A percentile compares a stretch with the other conserved stretches of the same genome.
Conservation (phyloP, 2,888 invertebrate species). For the Subacronicta megacephala region DNA sequence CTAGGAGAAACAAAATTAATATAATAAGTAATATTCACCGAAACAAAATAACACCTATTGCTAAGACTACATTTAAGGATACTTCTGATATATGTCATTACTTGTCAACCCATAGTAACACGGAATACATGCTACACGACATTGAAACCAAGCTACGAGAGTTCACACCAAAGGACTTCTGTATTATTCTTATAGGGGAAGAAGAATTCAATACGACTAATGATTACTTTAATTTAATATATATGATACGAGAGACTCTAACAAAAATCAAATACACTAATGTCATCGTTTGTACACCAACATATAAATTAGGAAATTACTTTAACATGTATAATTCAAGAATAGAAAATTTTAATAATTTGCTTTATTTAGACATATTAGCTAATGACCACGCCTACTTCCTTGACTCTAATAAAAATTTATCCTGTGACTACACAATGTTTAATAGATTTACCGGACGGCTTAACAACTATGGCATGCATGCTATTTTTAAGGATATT, state of each 20-base stretch:
- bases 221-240: constrained; percentile 6
- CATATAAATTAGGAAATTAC: constrained; percentile 4
- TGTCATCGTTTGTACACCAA: constrained; percentile 9
- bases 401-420: background rate
- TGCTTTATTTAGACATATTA: constrained; percentile 2
- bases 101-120: background rate
- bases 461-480: constrained; percentile 1
- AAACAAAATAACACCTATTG: constrained; percentile 7
- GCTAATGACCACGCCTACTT: constrained; percentile 5
- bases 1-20: background rate
- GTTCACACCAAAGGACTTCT: constrained; percentile 8
- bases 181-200: constrained; percentile 16
- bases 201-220: background rate
- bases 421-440: constrained; percentile 2
- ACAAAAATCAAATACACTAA: no score
- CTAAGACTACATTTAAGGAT: background rate
- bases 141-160: background rate
- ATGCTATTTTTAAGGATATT: background rate
- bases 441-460: background rate
- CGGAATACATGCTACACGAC: no score
- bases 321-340: constrained; percentile 6
- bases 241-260: constrained; percentile 5
- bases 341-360: constrained; percentile 9
- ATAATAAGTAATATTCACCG: constrained; percentile 11
- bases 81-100: constrained; percentile 4